A percentile compares a stretch with the other conserved stretches of the same genome.
Evolutionary conservation across 2,113 vertebrate species (phyloP).

Genomic region (Erpornis zantholeuca): DNA sequence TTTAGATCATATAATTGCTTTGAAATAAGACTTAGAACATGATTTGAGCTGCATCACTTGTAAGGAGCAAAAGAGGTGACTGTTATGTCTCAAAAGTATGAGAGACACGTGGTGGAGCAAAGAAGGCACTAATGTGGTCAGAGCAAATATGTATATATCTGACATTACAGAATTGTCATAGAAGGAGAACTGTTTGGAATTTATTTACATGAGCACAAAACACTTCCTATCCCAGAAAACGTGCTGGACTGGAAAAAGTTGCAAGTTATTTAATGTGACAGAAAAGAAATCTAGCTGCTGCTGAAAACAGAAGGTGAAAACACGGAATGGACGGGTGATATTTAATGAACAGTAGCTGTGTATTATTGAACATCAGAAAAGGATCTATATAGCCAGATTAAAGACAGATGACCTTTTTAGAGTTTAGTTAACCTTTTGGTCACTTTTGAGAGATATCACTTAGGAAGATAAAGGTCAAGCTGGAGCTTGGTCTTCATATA

Average conservation of each 20-base stretch:
- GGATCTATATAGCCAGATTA: constrained; percentile 49
- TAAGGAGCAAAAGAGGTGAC: not conserved
- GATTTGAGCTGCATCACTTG: not conserved
- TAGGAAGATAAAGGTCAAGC: constrained; percentile 69
- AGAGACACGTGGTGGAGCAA: not conserved
- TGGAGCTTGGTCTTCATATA: constrained; percentile 12
- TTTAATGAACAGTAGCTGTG: constrained; percentile 58
- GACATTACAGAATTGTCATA: not conserved
- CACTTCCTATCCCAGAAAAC: not conserved
- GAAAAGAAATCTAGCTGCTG: not conserved
- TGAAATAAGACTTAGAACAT: not conserved
- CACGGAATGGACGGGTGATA: constrained; percentile 35
- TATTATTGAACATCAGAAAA: constrained; percentile 53
- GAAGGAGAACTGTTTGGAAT: not conserved
- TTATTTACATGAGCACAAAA: not conserved
- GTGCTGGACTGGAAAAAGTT: not conserved
- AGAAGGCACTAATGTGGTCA: not conserved
- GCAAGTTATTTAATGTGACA: not conserved
- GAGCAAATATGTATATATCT: not conserved
- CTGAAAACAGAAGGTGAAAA: not conserved
- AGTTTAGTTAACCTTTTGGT: constrained; percentile 72
- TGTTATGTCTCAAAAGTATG: not conserved
- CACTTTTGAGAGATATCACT: constrained; percentile 66
- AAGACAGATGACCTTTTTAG: constrained; percentile 72
- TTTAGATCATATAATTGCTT: not conserved